Evolutionary conservation across 1,140 invertebrate genomes (phyloP), one percentile per base, ranked within the genome.

Genomic region (Orius insidiosus): DNA sequence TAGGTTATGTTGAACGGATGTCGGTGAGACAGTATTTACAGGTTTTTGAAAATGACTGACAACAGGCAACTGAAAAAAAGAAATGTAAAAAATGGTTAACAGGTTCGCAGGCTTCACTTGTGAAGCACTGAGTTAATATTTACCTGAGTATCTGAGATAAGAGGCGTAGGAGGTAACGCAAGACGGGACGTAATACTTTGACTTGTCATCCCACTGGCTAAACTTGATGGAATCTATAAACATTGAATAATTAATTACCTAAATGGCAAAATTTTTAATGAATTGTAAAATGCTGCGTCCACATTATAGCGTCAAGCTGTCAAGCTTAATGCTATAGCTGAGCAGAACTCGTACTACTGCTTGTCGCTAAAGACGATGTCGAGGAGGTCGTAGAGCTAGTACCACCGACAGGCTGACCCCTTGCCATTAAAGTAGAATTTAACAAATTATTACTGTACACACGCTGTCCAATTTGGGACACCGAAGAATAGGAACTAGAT

Each of bases 21-120:
- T 83, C 18, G 56, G 81, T 44, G 80, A 79, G 36, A 85, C 81
- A 62, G 80, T 85, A 55, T 80, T 85, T 45, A 85, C 78, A 43
- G 82, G 82, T 59, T 79, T 79, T 59, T 78, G 67, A 42, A 50
- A 48, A 24, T 24, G 24, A 24, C 14, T 39, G 32, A 46, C 6
- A 10, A 40, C 38, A 13, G 38, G 38, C 38, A 40, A 15, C 38
- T 40, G 16, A 10, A 40, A 40, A 51, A 32, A 18, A 46, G 46
- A n/a, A n/a, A n/a, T n/a, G n/a, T n/a, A n/a, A n/a, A n/a, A n/a
- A n/a, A n/a, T n/a, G n/a, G n/a, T n/a, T n/a, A n/a, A n/a, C n/a
- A n/a, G n/a, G n/a, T n/a, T n/a, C n/a, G n/a, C n/a, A n/a, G n/a
- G n/a, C n/a, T n/a, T n/a, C n/a, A n/a, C n/a, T n/a, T n/a, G n/a